Evolutionary conservation across 2,113 vertebrate species (phyloP).

Genomic region (Eolophus roseicapilla): DNA sequence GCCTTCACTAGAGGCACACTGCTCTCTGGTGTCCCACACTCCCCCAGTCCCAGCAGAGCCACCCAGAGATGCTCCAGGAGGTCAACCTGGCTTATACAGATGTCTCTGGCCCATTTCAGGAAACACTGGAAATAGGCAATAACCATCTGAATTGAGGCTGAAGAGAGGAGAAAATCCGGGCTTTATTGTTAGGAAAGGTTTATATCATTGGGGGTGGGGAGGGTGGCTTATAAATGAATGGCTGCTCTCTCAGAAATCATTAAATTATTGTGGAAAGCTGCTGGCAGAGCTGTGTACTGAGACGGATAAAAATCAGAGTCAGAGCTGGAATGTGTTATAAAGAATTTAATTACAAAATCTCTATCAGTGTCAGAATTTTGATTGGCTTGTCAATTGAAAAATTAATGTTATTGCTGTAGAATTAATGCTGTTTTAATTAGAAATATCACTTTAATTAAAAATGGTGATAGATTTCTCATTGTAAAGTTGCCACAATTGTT

Average conservation of each 20-base stretch:
- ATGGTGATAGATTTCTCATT: neutral
- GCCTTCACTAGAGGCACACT: fast-evolving
- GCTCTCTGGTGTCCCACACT: fast-evolving
- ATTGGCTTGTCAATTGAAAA: neutral
- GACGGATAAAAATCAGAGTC: neutral
- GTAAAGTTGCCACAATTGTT: neutral
- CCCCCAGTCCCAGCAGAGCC: too few relatives aligned
- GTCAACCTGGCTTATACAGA: neutral
- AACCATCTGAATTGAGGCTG: neutral
- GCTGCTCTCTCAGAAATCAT: neutral
- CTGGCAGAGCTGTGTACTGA: neutral
- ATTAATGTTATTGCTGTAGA: neutral
- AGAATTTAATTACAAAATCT: constrained; percentile 10
- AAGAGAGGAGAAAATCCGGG: neutral
- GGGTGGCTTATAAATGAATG: neutral
- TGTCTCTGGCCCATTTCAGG: neutral
- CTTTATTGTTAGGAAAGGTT: neutral
- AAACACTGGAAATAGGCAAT: neutral
- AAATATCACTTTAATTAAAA: constrained; percentile 7
- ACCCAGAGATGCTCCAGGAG: neutral
- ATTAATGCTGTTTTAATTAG: neutral
- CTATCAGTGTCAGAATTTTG: neutral
- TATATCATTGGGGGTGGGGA: neutral
- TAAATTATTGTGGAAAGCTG: neutral
- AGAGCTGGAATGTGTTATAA: neutral